Evolutionary conservation across 2,797 vertebrate species (phyloP).

Genomic region (Gymnocypris eckloni): DNA sequence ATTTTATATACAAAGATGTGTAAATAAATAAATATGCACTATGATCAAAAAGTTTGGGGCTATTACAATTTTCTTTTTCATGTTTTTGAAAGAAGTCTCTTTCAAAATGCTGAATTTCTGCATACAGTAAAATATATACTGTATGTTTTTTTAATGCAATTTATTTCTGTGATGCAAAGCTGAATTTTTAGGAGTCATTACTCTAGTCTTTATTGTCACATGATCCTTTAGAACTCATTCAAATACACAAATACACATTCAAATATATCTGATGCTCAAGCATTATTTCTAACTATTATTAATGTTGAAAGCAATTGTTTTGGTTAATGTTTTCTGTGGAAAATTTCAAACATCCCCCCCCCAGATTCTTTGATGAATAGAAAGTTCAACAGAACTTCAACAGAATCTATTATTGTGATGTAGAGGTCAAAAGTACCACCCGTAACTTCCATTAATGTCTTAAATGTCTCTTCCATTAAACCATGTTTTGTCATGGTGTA

Average conservation of each 20-base stretch:
- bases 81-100: background rate
- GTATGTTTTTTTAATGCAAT: background rate
- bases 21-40: background rate
- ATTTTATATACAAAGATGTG: slow-evolving; percentile 4
- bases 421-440: background rate
- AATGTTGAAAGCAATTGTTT: background rate
- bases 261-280: background rate
- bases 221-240: background rate
- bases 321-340: background rate
- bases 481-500: background rate
- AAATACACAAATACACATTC: background rate
- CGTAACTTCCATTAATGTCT: background rate
- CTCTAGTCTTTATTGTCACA: background rate
- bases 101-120: background rate
- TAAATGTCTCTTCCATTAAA: too few species aligned
- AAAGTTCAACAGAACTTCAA: background rate
- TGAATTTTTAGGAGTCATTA: background rate
- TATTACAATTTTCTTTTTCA: background rate
- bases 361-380: background rate
- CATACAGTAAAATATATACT: background rate
- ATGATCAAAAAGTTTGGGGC: background rate
- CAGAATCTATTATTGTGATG: background rate
- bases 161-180: background rate
- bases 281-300: background rate
- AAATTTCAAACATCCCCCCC: background rate